Base-by-base conservation (phyloP, 2,888 invertebrate species). In the Chrysolina oricalcia region DNA sequence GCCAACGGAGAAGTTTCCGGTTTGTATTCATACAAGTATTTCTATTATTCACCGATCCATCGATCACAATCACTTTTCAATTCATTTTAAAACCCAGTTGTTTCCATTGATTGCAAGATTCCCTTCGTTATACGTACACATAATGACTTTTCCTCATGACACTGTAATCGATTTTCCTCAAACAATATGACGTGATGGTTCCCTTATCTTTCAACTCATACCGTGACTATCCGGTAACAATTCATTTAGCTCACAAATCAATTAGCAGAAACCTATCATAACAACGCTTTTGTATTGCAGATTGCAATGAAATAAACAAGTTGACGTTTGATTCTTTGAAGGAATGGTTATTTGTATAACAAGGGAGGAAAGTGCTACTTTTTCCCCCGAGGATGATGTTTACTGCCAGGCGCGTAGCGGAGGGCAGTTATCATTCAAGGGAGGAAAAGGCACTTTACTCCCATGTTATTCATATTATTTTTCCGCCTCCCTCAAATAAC, bases 131-230 rank as follows among this genome's bases (percentile, higher is more conserved):
- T 43, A 43, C 3, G 35, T 8, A 6, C 35, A 15, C 4, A 19
- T 53, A 53, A 53, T 23, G 53, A 23, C 23, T 53, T 21, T 53
- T 23, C 3, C 21, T 3, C 53, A 53, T 53, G 53, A 21, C 53
- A 53, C 11, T 53, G 21, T 10, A 3, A 23, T 23, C 53, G 53
- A 53, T 53, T 53, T 53, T 21, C 19, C 13, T 53, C 11, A 21
- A 53, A 53, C 53, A 53, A 23, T 53, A 21, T 53, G 53, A 53
- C 53, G 53, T 53, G 53, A 53, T 53, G 21, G 23, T 23, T 53
- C 21, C 21, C 53, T 53, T 23, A 53, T 53, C 53, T 23, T 21
- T 53, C 53, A 53, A 53, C 21, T 53, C 11, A 48, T 21, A 53
- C 13, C 53, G 21, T 53, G 19, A 53, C 53, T 53, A 53, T 53